Percentiles rank a stretch among this genome's conserved stretches.
Conservation (phyloP, 2,113 vertebrate species). For the Brachypodius melanocephalos region DNA sequence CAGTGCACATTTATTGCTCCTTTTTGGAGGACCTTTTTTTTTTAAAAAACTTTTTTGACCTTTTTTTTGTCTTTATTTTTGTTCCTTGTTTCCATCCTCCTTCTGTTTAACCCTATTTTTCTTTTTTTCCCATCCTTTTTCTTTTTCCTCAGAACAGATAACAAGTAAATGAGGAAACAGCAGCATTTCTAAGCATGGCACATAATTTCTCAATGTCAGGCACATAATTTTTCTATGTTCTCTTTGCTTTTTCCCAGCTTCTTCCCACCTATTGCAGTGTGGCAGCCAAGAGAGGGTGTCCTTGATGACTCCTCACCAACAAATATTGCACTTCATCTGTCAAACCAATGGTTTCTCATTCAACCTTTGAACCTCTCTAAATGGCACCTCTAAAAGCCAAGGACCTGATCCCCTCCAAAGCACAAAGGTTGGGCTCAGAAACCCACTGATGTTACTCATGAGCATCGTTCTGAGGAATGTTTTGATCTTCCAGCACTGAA, state of each 20-base stretch:
- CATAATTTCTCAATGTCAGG: rapidly evolving
- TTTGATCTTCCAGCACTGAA: not conserved
- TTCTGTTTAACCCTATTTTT: rapidly evolving
- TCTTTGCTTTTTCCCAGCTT: not conserved
- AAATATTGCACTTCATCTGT: not conserved
- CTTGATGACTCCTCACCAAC: not conserved
- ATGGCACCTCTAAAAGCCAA: not conserved
- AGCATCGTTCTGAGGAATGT: not conserved
- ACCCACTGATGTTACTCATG: rapidly evolving
- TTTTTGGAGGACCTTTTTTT: slow-evolving; percentile 12
- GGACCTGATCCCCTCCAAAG: not conserved
- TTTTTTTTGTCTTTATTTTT: not conserved
- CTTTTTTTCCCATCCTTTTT: rapidly evolving
- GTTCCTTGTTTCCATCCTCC: not conserved
- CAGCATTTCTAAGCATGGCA: not conserved
- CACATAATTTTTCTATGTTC: rapidly evolving
- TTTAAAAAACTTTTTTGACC: rapidly evolving
- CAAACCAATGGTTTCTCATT: not conserved
- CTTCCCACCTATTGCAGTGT: not conserved
- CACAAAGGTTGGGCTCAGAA: rapidly evolving
- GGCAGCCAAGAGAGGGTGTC: not conserved
- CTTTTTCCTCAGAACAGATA: not conserved
- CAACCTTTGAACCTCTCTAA: not conserved
- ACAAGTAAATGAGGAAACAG: not conserved
- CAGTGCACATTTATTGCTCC: slow-evolving; percentile 43